phyloP scores from a whole-genome alignment of 30 jellyfish, hydroid and myxozoan genomes.

The Aurelia sp. region DNA sequence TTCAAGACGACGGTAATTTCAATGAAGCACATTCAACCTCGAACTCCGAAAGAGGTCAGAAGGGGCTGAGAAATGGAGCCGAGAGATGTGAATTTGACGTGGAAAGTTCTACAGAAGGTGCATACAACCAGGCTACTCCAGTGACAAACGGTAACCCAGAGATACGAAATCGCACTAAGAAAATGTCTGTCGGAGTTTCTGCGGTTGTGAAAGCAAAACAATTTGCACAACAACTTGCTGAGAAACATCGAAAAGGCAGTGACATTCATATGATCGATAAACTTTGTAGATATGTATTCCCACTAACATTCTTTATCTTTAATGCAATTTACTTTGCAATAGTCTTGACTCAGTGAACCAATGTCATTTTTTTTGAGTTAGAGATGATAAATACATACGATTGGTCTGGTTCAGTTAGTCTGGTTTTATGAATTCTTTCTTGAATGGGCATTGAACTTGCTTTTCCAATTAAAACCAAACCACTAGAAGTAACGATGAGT shows the following conservation, averaged over 20 bases:
- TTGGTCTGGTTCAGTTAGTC: no score
- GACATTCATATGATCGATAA: constrained; percentile 82
- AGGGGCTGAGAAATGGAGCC: constrained; percentile 6
- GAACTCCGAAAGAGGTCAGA: constrained; percentile 18
- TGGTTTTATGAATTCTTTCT: no score
- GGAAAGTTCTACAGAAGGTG: neutral
- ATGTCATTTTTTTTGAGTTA: no score
- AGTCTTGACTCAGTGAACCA: constrained; percentile 1
- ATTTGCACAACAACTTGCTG: constrained; percentile 60
- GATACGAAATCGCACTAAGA: no score
- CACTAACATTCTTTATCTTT: constrained; percentile 51
- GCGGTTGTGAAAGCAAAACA: constrained; percentile 56
- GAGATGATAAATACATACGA: no score
- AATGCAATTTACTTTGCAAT: constrained; percentile 67
- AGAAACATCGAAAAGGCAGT: constrained; percentile 56
- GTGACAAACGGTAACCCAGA: no score
- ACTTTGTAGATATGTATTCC: constrained; percentile 72
- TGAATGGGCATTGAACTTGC: no score
- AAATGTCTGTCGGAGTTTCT: no score
- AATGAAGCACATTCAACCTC: neutral
- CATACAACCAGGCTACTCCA: no score
- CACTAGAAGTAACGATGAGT: no score
- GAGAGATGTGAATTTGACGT: neutral
- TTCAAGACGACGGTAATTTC: constrained; percentile 5
- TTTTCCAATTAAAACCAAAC: no score